phyloP scores from a whole-genome alignment of 2,888 invertebrate species.

The Drosophila demipolita region DNA sequence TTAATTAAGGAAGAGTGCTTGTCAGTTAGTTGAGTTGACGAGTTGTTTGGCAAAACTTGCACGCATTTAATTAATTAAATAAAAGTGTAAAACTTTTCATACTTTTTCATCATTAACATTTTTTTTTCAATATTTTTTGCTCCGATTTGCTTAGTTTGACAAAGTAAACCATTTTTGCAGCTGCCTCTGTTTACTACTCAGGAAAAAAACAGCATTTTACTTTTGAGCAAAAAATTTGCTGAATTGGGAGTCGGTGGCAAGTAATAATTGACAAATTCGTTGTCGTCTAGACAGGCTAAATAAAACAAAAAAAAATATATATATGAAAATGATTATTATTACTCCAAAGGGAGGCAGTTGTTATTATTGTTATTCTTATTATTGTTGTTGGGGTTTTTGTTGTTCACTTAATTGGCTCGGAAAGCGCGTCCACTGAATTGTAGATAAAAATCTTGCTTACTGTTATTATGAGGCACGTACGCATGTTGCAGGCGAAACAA shows the following conservation, averaged over 20 bases:
- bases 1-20: constrained; percentile 51
- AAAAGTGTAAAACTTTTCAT: constrained; percentile 60
- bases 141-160: constrained; percentile 35
- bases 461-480: constrained; percentile 79
- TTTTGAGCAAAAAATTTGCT: constrained; percentile 28
- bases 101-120: constrained; percentile 15
- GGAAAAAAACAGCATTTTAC: constrained; percentile 5
- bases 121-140: constrained; percentile 5
- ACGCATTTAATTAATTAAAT: constrained; percentile 77
- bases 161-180: constrained; percentile 52
- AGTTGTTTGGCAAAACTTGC: constrained; percentile 52
- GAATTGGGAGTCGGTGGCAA: constrained; percentile 44
- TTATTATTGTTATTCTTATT: background rate
- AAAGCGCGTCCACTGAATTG: constrained; percentile 68
- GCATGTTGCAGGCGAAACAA: constrained; percentile 39
- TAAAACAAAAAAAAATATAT: constrained; percentile 11
- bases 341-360: background rate
- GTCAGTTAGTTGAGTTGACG: constrained; percentile 32
- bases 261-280: constrained; percentile 69
- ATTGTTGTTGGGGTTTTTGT: background rate
- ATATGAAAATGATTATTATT: constrained; percentile 50
- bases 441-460: constrained; percentile 79
- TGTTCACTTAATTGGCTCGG: constrained; percentile 44
- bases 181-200: constrained; percentile 22
- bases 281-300: constrained; percentile 67